Percentiles rank a stretch among this genome's conserved stretches.
Conservation (phyloP, 2,888 invertebrate species). For the Glyphotaelius pellucidus region DNA sequence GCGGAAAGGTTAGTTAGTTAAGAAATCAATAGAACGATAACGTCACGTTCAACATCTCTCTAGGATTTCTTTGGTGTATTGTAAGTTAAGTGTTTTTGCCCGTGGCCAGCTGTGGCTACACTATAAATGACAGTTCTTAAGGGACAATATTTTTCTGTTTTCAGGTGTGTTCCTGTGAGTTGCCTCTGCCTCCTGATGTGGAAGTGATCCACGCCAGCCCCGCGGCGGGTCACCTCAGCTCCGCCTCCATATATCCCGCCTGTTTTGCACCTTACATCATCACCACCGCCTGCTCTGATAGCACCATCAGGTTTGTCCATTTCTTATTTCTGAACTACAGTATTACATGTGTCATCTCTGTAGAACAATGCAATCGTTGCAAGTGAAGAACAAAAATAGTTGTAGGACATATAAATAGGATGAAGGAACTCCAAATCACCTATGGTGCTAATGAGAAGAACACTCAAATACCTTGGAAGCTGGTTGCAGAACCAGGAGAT, state of each 20-base stretch:
- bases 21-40: too few relatives aligned
- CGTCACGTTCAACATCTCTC: too few relatives aligned
- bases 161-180: conserved; percentile 89
- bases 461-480: too few relatives aligned
- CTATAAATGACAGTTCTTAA: neutral
- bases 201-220: conserved; percentile 96
- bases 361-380: neutral
- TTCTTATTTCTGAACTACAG: too few relatives aligned
- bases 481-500: too few relatives aligned
- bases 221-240: conserved; percentile 97
- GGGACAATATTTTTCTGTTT: conserved; percentile 32
- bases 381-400: too few relatives aligned
- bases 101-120: neutral
- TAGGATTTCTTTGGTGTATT: too few relatives aligned
- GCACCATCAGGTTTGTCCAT: conserved; percentile 82
- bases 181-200: conserved; percentile 92
- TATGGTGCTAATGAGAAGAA: too few relatives aligned
- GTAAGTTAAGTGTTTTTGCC: neutral
- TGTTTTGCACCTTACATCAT: conserved; percentile 98
- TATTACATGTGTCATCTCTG: neutral
- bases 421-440: neutral
- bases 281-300: conserved; percentile 97
- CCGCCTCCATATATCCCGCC: conserved; percentile 99
- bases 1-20: too few relatives aligned
- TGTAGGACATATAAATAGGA: too few relatives aligned